Evolutionary conservation across 2,113 vertebrate genomes (phyloP).

Genomic region (Phrynocephalus versicolor): DNA sequence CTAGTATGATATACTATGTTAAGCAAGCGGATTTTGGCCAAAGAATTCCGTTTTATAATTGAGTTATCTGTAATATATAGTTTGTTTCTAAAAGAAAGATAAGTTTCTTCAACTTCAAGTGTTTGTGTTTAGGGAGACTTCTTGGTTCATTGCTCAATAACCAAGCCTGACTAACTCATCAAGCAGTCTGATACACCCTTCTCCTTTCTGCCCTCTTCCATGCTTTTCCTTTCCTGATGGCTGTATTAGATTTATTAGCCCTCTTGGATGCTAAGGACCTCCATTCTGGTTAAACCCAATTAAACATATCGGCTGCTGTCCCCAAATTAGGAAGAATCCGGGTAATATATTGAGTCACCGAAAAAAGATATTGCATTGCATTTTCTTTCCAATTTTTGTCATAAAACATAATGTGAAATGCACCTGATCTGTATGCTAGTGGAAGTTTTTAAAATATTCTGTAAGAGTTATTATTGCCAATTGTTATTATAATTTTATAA

Average conservation of each 20-base stretch:
- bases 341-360: neutral
- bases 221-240: neutral
- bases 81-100: no score
- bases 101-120: neutral
- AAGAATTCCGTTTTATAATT: no score
- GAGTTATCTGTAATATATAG: no score
- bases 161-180: neutral
- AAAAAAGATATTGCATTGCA: neutral
- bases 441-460: neutral
- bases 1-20: no score
- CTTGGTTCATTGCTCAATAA: no score
- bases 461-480: neutral
- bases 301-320: neutral
- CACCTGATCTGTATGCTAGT: neutral
- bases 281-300: neutral
- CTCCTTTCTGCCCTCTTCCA: neutral
- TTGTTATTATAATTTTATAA: conserved; percentile 6
- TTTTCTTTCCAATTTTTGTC: neutral
- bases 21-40: no score
- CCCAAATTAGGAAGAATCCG: conserved; percentile 17
- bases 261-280: neutral
- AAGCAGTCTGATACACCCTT: neutral
- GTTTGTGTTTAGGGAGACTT: neutral
- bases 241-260: conserved; percentile 10
- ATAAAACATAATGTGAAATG: neutral